Evolutionary conservation across 2,113 vertebrate genomes (phyloP), one percentile per base, ranked within the genome.

Genomic region (Datnioides undecimradiatus): DNA sequence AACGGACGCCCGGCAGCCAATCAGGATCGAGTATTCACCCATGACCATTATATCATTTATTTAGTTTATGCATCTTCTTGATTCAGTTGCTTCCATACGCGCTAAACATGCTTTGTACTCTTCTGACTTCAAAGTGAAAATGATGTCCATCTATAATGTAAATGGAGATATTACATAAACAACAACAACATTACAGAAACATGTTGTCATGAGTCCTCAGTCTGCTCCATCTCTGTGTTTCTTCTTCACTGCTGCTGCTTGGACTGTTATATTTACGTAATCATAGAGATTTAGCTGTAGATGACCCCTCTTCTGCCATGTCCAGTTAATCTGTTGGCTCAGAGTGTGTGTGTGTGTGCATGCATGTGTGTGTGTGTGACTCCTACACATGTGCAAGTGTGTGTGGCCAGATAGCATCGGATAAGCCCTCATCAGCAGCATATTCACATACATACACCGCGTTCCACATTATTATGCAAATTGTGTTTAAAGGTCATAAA

Each of bases 291-390:
- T 81, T 78, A 81, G 51, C 69, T 63, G 11, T 17, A 51, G 80
- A 83, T 73, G 60, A 57, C 60, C 76, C 60, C 40, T 69, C 41
- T 65, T 29, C 60, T 68, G 76, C 68, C 58, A 29, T 73, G 77
- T 77, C 51, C 40, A n/a, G 19, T 72, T 81, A 86, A 86, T 88
- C 84, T 84, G 69, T 25, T 68, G 80, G 41, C 36, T 67, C 25
- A 21, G 29, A 31, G 23, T 21, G 58, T 54, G 66, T 66, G 66
- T 59, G 34, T 49, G 34, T 19, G 55, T 36, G 52, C 79, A 59
- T 46, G 25, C n/a, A 11, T 49, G 36, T 31, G 41, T 49, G 64
- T 69, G 19, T 68, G 63, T 51, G 41, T 64, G 55, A 43, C 0
- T 57, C 17, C 5, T 1, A 9, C 17, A 19, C 17, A 57, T 33